phyloP scores from a whole-genome alignment of 2,888 invertebrate species.

The Tenthredo mesomela region DNA sequence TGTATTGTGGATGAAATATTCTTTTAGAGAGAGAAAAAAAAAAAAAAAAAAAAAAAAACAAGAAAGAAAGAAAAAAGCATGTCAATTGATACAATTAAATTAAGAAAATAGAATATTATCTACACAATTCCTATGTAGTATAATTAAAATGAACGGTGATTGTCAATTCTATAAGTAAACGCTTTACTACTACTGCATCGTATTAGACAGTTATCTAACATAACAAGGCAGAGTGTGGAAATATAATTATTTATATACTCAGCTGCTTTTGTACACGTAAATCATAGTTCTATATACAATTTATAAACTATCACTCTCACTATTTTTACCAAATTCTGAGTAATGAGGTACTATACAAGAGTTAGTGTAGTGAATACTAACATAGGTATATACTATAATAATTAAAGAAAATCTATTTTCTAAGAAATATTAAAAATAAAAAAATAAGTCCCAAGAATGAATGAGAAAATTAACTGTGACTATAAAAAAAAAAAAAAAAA shows the following conservation, averaged over 20 bases:
- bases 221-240: background rate
- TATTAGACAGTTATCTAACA: background rate
- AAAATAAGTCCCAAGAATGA: background rate
- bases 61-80: too few relatives aligned
- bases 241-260: background rate
- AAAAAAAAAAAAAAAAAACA: too few relatives aligned
- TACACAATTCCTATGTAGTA: background rate
- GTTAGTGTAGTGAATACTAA: background rate
- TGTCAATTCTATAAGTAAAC: background rate
- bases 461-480: background rate
- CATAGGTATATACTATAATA: background rate
- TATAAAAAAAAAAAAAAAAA: too few relatives aligned
- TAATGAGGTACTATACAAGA: conserved; percentile 11
- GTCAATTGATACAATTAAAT: background rate
- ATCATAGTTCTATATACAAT: background rate
- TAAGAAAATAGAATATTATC: background rate
- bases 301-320: background rate
- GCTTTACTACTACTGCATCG: background rate
- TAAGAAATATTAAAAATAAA: conserved; percentile 6
- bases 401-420: conserved; percentile 27
- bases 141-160: background rate
- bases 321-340: background rate
- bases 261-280: background rate
- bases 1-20: background rate
- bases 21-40: too few relatives aligned